Evolutionary conservation across 2,888 invertebrate species (phyloP).

Genomic region (Plagodis dolabraria): DNA sequence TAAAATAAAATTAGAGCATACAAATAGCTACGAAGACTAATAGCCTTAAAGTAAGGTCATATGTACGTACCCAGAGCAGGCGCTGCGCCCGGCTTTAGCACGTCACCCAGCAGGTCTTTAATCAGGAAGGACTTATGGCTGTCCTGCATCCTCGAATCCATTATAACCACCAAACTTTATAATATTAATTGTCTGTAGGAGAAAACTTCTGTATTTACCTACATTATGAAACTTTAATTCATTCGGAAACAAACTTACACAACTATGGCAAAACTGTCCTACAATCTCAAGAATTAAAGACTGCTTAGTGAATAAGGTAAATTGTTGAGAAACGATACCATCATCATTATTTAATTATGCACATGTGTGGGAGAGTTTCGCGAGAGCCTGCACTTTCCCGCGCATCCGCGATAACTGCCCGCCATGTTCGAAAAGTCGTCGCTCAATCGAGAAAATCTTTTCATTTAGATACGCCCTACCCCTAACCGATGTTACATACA

Average conservation of each 20-base stretch:
- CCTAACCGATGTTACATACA: conserved; percentile 78
- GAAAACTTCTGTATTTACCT: conserved; percentile 1
- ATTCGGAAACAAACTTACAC: neutral
- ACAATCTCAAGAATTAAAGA: neutral
- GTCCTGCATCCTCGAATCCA: conserved; percentile 81
- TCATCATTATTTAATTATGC: neutral
- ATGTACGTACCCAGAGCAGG: conserved; percentile 45
- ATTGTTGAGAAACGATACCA: neutral
- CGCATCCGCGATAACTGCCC: conserved; percentile 71
- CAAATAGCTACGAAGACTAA: too few relatives aligned
- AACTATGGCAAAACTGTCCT: neutral
- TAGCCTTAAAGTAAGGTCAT: too few relatives aligned
- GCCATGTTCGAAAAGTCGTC: conserved; percentile 73
- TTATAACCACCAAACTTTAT: conserved; percentile 30
- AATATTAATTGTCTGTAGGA: neutral
- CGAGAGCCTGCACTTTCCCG: conserved; percentile 69
- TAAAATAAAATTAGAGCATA: too few relatives aligned
- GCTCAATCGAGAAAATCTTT: conserved; percentile 79
- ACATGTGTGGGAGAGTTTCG: conserved; percentile 13
- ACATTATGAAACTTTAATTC: conserved; percentile 4
- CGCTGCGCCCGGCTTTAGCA: conserved; percentile 73
- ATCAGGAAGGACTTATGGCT: conserved; percentile 93
- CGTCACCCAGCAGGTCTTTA: conserved; percentile 92
- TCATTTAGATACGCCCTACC: conserved; percentile 81
- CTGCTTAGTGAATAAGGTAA: too few relatives aligned